A percentile compares a stretch with the other conserved stretches of the same genome.
These are phyloP conservation scores for Bombyx huttoni DNA, from an alignment of 2,888 invertebrate genomes.

Conservation along the genomic window DNA sequence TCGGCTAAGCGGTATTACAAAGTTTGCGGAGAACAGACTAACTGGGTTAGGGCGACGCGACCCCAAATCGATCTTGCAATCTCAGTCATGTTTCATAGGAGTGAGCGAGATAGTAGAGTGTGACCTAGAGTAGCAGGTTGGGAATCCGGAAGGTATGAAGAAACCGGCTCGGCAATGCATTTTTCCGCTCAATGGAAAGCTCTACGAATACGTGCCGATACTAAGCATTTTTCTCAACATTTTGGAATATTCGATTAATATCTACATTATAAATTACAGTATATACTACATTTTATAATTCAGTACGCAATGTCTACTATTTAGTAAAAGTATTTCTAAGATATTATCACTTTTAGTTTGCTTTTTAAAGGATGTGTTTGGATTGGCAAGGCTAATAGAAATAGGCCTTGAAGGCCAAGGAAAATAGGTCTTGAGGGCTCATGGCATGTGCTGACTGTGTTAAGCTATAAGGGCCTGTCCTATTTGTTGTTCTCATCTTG, in stretches of 20 bases:
- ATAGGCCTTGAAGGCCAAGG: too few relatives aligned
- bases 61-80: constrained; percentile 58
- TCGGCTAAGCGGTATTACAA: constrained; percentile 31
- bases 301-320: too few relatives aligned
- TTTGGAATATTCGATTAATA: background rate
- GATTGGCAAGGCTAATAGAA: too few relatives aligned
- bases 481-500: constrained; percentile 11
- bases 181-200: constrained; percentile 71
- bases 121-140: constrained; percentile 71
- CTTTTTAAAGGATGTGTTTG: too few relatives aligned
- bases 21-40: constrained; percentile 48
- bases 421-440: background rate
- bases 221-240: background rate
- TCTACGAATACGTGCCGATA: constrained; percentile 30
- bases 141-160: constrained; percentile 67
- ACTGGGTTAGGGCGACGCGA: constrained; percentile 69
- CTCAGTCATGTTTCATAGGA: constrained; percentile 32
- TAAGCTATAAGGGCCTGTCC: constrained; percentile 17
- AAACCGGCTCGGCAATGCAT: constrained; percentile 66
- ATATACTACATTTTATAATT: too few relatives aligned
- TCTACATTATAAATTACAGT: background rate
- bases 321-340: too few relatives aligned
- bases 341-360: too few relatives aligned
- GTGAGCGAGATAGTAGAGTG: constrained; percentile 43
- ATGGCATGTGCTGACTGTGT: constrained; percentile 2